A percentile compares a stretch with the other conserved stretches of the same genome.
phyloP scores from a whole-genome alignment of 2,888 invertebrate genomes.

The Epirrhoe tristata region DNA sequence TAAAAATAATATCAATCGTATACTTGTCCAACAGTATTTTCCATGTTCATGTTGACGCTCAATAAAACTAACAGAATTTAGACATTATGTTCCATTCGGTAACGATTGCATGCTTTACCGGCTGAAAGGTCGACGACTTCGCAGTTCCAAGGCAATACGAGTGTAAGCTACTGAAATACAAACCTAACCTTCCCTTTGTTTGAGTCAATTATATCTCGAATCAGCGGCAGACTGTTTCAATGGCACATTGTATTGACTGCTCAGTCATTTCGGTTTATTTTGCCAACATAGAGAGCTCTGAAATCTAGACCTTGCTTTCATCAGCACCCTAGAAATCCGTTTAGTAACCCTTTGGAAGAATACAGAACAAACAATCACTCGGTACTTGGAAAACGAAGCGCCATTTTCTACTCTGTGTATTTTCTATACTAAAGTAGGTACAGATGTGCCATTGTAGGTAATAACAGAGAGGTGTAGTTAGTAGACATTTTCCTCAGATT shows the following conservation, averaged over 20 bases:
- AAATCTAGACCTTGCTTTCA: too few species aligned
- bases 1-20: background rate
- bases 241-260: too few species aligned
- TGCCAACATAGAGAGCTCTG: too few species aligned
- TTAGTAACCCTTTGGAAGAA: too few species aligned
- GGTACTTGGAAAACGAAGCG: too few species aligned
- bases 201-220: constrained; percentile 3
- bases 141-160: constrained; percentile 1
- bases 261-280: background rate
- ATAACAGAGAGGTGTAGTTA: too few species aligned
- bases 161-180: constrained; percentile 14
- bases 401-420: too few species aligned
- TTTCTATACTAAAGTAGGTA: too few species aligned
- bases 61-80: constrained; percentile 25
- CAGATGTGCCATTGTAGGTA: too few species aligned
- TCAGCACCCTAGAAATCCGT: too few species aligned
- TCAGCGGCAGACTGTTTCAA: background rate
- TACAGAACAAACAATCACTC: too few species aligned
- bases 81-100: constrained; percentile 24
- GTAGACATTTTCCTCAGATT: background rate
- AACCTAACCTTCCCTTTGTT: constrained; percentile 17
- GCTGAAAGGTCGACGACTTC: constrained; percentile 35
- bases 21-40: background rate
- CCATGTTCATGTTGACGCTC: constrained; percentile 21
- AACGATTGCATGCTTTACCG: constrained; percentile 29